Evolutionary conservation across 2,113 vertebrate genomes (phyloP).

Genomic region (Pomatostomus ruficeps): DNA sequence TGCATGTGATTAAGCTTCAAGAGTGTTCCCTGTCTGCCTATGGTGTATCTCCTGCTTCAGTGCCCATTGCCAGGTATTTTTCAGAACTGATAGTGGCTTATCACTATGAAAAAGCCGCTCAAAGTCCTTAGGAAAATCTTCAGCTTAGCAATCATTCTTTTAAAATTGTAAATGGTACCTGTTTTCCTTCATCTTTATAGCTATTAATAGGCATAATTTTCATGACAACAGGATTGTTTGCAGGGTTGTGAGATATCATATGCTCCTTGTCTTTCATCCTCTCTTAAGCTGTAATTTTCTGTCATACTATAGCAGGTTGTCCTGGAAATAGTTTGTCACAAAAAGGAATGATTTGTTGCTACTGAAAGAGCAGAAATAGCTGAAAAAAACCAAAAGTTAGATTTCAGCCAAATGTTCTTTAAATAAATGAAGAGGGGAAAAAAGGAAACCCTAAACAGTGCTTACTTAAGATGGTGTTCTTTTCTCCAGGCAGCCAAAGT

Average conservation of each 20-base stretch:
- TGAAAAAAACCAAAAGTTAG: neutral
- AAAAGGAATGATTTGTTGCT: neutral
- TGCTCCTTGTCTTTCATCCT: neutral
- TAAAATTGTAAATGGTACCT: neutral
- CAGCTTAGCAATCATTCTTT: neutral
- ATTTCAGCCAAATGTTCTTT: neutral
- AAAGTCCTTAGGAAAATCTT: neutral
- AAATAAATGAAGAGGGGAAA: neutral
- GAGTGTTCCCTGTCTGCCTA: neutral
- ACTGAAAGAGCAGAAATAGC: neutral
- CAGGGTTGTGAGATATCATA: neutral
- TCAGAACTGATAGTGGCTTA: conserved; percentile 4
- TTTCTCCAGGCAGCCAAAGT: neutral
- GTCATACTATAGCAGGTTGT: neutral
- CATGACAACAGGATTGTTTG: neutral
- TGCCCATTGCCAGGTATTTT: neutral
- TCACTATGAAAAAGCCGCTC: neutral
- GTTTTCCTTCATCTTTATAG: neutral
- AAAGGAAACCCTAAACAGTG: neutral
- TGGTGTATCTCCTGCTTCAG: neutral
- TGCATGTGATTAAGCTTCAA: neutral
- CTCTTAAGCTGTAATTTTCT: neutral
- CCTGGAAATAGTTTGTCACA: conserved; percentile 23
- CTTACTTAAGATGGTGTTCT: neutral
- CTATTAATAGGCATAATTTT: neutral